Evolutionary conservation across 2,797 vertebrate genomes (phyloP).

Genomic region (Crossoptilon crossoptilon): DNA sequence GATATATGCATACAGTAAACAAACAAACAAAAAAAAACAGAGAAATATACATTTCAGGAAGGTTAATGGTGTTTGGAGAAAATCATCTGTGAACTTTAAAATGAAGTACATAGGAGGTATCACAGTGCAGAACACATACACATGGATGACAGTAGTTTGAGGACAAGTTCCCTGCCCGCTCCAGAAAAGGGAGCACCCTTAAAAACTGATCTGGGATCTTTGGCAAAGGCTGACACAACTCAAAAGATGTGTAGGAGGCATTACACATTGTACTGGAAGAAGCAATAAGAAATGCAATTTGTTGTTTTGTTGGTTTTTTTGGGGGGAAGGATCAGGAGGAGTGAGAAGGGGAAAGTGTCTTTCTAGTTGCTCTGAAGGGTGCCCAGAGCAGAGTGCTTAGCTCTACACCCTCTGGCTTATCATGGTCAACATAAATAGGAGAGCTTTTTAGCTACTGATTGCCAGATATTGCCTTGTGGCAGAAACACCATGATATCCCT

Average conservation of each 20-base stretch:
- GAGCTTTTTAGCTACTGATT: background rate
- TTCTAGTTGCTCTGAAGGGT: background rate
- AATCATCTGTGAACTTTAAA: background rate
- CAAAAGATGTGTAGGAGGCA: background rate
- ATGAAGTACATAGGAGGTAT: fast-evolving
- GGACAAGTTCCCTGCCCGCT: background rate
- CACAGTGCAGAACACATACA: background rate
- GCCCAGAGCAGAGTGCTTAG: background rate
- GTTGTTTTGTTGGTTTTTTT: background rate
- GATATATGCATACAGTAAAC: fast-evolving
- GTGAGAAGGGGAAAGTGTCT: background rate
- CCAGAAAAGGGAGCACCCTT: background rate
- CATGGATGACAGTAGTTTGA: fast-evolving
- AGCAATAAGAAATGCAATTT: background rate
- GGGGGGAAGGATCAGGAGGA: background rate
- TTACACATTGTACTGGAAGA: background rate
- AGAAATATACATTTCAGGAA: background rate
- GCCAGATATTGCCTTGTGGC: background rate
- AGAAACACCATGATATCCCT: background rate
- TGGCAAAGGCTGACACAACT: background rate
- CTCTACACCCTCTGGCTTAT: background rate
- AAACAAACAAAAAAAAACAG: background rate
- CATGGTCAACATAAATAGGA: fast-evolving
- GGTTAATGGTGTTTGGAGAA: background rate
- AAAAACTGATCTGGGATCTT: background rate